Evolutionary conservation across 2,797 vertebrate species (phyloP).

Genomic region (Dendrocincla fuliginosa): DNA sequence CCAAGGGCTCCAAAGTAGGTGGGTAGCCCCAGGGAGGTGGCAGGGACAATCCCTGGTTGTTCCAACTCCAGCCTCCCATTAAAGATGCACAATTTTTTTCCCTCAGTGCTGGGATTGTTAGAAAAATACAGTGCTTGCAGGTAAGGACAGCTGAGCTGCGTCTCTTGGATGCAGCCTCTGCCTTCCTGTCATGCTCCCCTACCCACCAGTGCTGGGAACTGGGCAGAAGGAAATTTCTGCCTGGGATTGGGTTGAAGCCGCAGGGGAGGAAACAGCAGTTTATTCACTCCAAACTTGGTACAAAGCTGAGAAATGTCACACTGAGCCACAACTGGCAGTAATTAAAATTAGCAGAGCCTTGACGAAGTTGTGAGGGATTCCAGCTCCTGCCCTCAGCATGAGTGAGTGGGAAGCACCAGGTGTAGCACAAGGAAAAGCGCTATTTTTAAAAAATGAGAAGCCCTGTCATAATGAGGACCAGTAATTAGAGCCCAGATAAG

Average conservation of each 20-base stretch:
- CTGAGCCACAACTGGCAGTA: background rate
- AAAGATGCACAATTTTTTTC: background rate
- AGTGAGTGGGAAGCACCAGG: slow-evolving; percentile 52
- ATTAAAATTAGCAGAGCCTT: slow-evolving; percentile 18
- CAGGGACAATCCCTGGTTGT: background rate
- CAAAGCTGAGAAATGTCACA: background rate
- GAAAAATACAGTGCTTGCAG: background rate
- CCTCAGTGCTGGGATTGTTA: background rate
- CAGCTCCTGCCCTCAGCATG: slow-evolving; percentile 30
- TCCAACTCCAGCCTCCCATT: background rate
- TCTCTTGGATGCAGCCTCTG: background rate
- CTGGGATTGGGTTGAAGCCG: background rate
- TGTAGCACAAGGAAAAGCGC: slow-evolving; percentile 48
- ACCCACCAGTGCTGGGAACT: background rate
- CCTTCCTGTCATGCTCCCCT: fast-evolving
- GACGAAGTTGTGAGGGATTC: slow-evolving; percentile 29
- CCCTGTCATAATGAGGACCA: slow-evolving; percentile 60
- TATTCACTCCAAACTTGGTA: background rate
- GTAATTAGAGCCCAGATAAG: slow-evolving; percentile 67
- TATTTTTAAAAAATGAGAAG: slow-evolving; percentile 66
- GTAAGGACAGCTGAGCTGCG: background rate
- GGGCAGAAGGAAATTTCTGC: background rate
- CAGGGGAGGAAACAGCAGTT: background rate
- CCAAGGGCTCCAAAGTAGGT: background rate
- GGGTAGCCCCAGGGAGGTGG: background rate